Conservation (phyloP, 2,888 invertebrate species). For the Eumacrocentrus americanus region DNA sequence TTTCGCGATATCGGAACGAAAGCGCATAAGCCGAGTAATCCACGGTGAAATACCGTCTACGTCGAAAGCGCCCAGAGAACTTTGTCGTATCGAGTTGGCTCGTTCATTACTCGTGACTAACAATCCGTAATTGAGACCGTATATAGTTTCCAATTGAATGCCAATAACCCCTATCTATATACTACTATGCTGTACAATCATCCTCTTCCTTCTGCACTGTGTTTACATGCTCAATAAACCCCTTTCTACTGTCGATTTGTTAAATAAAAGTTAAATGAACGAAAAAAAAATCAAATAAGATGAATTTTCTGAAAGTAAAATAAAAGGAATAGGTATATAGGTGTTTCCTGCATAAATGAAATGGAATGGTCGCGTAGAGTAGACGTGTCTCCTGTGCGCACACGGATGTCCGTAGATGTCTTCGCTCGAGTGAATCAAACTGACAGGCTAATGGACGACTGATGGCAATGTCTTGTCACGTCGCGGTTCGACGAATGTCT, state of each 20-base stretch:
- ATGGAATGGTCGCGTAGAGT: not conserved
- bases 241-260: not conserved
- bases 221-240: not conserved
- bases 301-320: no score
- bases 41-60: constrained; percentile 51
- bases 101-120: constrained; percentile 50
- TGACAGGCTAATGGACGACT: constrained; percentile 55
- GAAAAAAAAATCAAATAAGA: no score
- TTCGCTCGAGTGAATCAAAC: constrained; percentile 37
- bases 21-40: constrained; percentile 52
- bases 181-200: constrained; percentile 1
- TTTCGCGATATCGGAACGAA: constrained; percentile 44
- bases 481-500: constrained; percentile 52
- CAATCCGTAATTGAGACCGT: constrained; percentile 28
- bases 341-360: not conserved
- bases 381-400: constrained; percentile 1
- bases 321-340: no score
- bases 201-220: no score
- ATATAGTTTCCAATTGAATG: constrained; percentile 21
- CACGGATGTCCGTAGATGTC: constrained; percentile 29
- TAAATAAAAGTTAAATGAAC: no score
- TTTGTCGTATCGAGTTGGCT: constrained; percentile 36
- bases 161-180: constrained; percentile 16
- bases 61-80: constrained; percentile 41
- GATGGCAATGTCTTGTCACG: constrained; percentile 61